Conservation (phyloP, 2,113 vertebrate genomes). For the Xenopus borealis region DNA sequence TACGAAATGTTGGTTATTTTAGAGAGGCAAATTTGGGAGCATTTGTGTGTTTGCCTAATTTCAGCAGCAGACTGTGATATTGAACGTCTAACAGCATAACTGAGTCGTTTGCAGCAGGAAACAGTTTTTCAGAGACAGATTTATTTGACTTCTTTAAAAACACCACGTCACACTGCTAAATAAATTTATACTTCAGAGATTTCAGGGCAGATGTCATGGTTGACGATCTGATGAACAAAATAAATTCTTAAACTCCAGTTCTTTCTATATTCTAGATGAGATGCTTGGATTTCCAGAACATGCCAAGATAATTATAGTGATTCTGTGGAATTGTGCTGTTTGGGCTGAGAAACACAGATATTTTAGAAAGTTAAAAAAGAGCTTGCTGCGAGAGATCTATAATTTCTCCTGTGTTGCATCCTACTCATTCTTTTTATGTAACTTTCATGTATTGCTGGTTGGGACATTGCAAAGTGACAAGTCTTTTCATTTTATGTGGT, state of each 20-base stretch:
- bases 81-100: too few relatives aligned
- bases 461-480: constrained; percentile 1
- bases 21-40: too few relatives aligned
- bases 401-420: constrained; percentile 22
- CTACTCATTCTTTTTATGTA: constrained; percentile 27
- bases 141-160: too few relatives aligned
- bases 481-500: neutral
- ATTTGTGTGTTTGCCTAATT: too few relatives aligned
- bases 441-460: constrained; percentile 11
- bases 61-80: too few relatives aligned
- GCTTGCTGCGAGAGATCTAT: constrained; percentile 13
- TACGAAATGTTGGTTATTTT: too few relatives aligned
- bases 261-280: neutral
- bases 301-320: constrained; percentile 36
- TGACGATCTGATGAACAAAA: too few relatives aligned
- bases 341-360: constrained; percentile 15
- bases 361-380: constrained; percentile 29
- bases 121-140: too few relatives aligned
- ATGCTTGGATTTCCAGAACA: constrained; percentile 4
- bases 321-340: constrained; percentile 12
- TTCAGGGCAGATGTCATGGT: too few relatives aligned
- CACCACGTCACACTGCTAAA: too few relatives aligned
- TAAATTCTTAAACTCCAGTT: neutral
- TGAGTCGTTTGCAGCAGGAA: too few relatives aligned
- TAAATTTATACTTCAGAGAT: too few relatives aligned